Conservation (phyloP, 2,888 invertebrate species). For the Clistopyga incitator region DNA sequence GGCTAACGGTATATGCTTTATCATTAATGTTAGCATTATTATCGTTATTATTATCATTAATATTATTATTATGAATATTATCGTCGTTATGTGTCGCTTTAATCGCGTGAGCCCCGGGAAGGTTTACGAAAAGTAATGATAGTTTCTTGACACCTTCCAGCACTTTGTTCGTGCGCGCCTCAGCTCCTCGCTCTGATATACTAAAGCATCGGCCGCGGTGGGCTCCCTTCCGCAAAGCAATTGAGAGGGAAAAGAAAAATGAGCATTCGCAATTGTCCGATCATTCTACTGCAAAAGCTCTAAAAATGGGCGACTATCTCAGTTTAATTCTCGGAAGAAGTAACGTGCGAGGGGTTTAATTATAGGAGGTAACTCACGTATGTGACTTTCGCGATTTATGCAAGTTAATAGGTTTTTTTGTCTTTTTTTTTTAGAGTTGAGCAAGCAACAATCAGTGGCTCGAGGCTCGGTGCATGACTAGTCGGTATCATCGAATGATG, state of each 20-base stretch:
- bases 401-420: neutral
- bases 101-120: slow-evolving; percentile 47
- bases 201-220: neutral
- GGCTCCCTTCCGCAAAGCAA: neutral
- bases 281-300: neutral
- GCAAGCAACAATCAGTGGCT: slow-evolving; percentile 48
- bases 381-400: neutral
- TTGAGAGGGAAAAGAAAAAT: neutral
- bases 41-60: slow-evolving; percentile 9
- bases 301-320: neutral
- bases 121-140: slow-evolving; percentile 19
- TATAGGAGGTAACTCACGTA: slow-evolving; percentile 23
- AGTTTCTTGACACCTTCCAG: neutral
- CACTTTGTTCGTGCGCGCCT: slow-evolving; percentile 13
- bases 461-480: slow-evolving; percentile 70
- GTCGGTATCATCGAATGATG: slow-evolving; percentile 65
- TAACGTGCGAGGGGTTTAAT: slow-evolving; percentile 6
- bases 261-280: slow-evolving; percentile 8
- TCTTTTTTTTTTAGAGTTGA: slow-evolving; percentile 18
- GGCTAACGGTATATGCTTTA: slow-evolving; percentile 42
- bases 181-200: neutral
- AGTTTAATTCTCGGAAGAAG: slow-evolving; percentile 27
- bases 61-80: slow-evolving; percentile 52
- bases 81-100: slow-evolving; percentile 51
- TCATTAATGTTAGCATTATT: slow-evolving; percentile 41